Percentiles rank a stretch among this genome's conserved stretches.
These are phyloP conservation scores for Heliconius congener DNA, from an alignment of 1,140 invertebrate species.

Conservation along the genomic window DNA sequence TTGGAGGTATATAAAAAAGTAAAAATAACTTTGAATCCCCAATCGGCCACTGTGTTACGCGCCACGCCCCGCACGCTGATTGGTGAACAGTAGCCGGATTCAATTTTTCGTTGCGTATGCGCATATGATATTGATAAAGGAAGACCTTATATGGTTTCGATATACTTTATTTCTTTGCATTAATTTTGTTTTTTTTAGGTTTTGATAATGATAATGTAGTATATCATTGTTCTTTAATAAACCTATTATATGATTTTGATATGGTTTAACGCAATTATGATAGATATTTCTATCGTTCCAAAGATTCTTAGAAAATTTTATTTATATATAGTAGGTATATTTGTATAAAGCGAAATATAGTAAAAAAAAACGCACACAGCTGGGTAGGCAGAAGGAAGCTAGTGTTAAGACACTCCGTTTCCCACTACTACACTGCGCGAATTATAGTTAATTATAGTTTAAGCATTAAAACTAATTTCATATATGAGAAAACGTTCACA, in stretches of 20 bases:
- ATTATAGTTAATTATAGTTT: background rate
- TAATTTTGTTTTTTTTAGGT: background rate
- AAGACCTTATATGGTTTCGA: background rate
- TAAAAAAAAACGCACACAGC: too few relatives aligned
- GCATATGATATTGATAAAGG: slow-evolving; percentile 30
- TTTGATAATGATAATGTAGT: background rate
- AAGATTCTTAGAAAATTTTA: too few relatives aligned
- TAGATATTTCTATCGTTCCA: too few relatives aligned
- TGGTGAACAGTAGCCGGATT: slow-evolving; percentile 67
- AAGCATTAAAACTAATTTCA: background rate
- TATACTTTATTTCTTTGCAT: background rate
- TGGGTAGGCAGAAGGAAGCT: too few relatives aligned
- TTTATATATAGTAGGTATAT: too few relatives aligned
- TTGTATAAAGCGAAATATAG: too few relatives aligned
- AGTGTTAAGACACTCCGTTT: too few relatives aligned
- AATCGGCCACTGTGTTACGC: slow-evolving; percentile 71
- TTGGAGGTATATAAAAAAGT: slow-evolving; percentile 57
- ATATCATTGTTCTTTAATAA: background rate
- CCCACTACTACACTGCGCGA: too few relatives aligned
- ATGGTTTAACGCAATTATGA: too few relatives aligned
- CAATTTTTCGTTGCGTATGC: slow-evolving; percentile 41
- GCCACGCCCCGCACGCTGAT: slow-evolving; percentile 64
- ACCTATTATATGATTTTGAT: too few relatives aligned
- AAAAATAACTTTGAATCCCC: slow-evolving; percentile 63
- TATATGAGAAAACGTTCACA: background rate